phyloP scores from a whole-genome alignment of 2,888 invertebrate genomes.

The Platynereis dumerilii region DNA sequence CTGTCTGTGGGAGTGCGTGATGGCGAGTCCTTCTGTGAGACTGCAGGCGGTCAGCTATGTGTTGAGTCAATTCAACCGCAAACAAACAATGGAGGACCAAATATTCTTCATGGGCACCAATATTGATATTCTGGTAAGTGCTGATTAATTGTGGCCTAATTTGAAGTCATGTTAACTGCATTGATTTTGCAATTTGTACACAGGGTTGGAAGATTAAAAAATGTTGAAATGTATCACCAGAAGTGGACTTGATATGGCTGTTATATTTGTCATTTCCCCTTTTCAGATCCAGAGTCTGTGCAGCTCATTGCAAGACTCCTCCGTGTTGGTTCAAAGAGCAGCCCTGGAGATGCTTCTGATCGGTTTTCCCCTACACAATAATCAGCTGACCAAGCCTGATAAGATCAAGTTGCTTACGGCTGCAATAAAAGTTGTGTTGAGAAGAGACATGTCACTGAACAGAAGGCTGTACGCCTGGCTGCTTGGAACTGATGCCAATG shows the following conservation, averaged over 20 bases:
- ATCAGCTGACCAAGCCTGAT: constrained; percentile 71
- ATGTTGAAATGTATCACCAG: too few relatives aligned
- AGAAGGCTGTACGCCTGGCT: constrained; percentile 84
- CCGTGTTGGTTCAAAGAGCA: constrained; percentile 83
- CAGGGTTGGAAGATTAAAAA: too few relatives aligned
- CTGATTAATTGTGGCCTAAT: neutral
- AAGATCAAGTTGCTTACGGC: constrained; percentile 68
- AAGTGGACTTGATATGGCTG: too few relatives aligned
- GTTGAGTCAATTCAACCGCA: constrained; percentile 79
- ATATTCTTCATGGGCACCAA: constrained; percentile 83
- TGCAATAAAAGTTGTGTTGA: constrained; percentile 74
- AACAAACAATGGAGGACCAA: constrained; percentile 81
- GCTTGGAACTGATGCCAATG: constrained; percentile 71
- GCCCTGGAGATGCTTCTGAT: constrained; percentile 81
- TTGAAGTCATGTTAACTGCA: constrained; percentile 1
- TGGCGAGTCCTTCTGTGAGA: constrained; percentile 80
- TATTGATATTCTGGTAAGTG: constrained; percentile 77
- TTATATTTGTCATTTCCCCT: too few relatives aligned
- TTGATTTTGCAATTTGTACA: neutral
- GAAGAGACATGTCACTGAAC: constrained; percentile 89
- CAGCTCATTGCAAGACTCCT: constrained; percentile 79
- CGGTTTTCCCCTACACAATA: constrained; percentile 85
- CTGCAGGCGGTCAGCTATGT: constrained; percentile 83
- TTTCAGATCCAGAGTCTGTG: constrained; percentile 78
- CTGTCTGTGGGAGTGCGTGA: constrained; percentile 86